Base-by-base conservation (phyloP, 1,140 invertebrate species). In the Himalopsyche phryganea region DNA sequence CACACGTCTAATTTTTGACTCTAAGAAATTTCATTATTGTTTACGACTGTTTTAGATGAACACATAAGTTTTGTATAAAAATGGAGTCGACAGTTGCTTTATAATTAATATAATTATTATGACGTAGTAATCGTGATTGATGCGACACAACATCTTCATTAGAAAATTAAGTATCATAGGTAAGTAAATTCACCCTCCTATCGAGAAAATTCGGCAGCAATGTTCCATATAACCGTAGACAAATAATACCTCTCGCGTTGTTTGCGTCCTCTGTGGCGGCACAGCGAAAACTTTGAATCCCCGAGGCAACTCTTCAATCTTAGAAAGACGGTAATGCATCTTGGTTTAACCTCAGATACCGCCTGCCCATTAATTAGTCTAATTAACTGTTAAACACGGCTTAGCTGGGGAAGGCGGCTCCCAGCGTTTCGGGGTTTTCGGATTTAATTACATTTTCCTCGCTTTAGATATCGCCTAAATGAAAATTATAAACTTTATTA, bases 301-400 rank as follows among this genome's bases (percentile, higher is more conserved):
- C 50, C n/a, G 11, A 3, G 23, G 14, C 32, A 40, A 44, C 18
- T 45, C 52, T 19, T 28, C 42, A n/a, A 33, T 45, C 42, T 40
- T 46, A 19, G 44, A 23, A 46, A 54, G 53, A 32, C 45, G 19
- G 45, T 49, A 58, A 58, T 50, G 36, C 33, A 40, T 58, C 55
- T 51, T 48, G 44, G 50, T 58, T 50, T 58, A 50, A 14, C 47
- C 33, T 49, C 47, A 50, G 28, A 40, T 45, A 58, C 35, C 47
- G 48, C 49, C 42, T 11, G 46, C 46, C 42, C 57, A 54, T 59
- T 59, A 51, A 59, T 53, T 59, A 59, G 50, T n/a, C 41, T 59
- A 59, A 59, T 59, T 59, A 52, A 59, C 49, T 59, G 57, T 59
- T 59, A 53, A 59, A 59, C 57, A 52, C 41, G 41, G 48, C 56